phyloP scores from a whole-genome alignment of 1,140 invertebrate genomes.

The Drosophila willistoni region DNA sequence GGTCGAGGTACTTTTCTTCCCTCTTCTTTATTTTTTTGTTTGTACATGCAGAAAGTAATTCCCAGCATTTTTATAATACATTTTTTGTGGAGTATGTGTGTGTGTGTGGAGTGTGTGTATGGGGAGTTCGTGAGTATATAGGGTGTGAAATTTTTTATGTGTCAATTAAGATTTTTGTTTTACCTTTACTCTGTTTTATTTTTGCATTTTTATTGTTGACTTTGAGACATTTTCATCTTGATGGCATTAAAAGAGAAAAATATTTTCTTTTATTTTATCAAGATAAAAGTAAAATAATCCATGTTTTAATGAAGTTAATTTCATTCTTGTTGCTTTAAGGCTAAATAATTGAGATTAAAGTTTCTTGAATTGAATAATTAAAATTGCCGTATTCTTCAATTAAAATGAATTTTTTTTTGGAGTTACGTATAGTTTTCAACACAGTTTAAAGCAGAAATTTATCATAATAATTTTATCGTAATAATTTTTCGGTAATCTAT shows the following conservation, averaged over 20 bases:
- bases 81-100: constrained; percentile 1
- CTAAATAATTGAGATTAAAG: too few species aligned
- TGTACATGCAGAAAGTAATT: constrained; percentile 21
- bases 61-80: background rate
- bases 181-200: constrained; percentile 28
- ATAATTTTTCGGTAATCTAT: too few species aligned
- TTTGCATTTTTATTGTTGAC: background rate
- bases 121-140: constrained; percentile 25
- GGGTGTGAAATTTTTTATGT: constrained; percentile 48
- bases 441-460: too few species aligned
- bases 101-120: background rate
- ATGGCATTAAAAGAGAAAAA: background rate
- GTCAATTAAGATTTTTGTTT: constrained; percentile 37
- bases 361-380: too few species aligned
- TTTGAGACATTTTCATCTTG: background rate
- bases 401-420: too few species aligned
- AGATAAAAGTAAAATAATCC: background rate
- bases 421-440: too few species aligned
- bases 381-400: too few species aligned
- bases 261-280: background rate
- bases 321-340: too few species aligned
- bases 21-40: background rate
- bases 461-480: too few species aligned
- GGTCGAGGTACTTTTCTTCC: too few species aligned
- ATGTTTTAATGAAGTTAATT: too few species aligned